phyloP scores from a whole-genome alignment of 2,888 invertebrate genomes.

The Sinohyriopsis cumingii region DNA sequence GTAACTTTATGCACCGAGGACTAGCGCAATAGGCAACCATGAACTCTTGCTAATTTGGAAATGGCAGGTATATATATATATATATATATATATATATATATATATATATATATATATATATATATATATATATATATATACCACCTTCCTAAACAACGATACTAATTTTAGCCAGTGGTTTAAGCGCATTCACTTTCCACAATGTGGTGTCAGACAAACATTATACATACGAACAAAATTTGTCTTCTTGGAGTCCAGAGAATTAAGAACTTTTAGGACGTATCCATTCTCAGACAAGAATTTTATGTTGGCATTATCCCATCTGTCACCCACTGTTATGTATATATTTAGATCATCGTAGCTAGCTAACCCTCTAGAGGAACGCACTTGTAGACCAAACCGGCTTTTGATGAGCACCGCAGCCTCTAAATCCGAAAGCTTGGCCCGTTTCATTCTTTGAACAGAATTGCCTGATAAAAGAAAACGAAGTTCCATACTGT shows the following conservation, averaged over 20 bases:
- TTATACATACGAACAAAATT: conserved; percentile 50
- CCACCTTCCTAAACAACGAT: too few relatives aligned
- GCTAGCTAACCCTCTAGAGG: conserved; percentile 79
- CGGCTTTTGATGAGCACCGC: conserved; percentile 17
- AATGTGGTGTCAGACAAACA: too few relatives aligned
- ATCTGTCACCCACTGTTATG: conserved; percentile 76
- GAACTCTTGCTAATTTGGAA: too few relatives aligned
- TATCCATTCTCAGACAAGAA: conserved; percentile 62
- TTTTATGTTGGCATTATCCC: conserved; percentile 45
- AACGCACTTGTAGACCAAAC: conserved; percentile 78
- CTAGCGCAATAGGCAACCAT: too few relatives aligned
- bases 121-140: too few relatives aligned
- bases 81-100: too few relatives aligned
- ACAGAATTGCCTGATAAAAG: not conserved
- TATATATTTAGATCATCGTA: conserved; percentile 87
- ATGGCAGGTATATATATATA: too few relatives aligned
- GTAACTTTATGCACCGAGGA: too few relatives aligned
- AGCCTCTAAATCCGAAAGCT: conserved; percentile 12
- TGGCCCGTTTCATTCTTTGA: conserved; percentile 15
- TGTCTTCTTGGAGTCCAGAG: conserved; percentile 83
- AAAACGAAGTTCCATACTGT: too few relatives aligned
- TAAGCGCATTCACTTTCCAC: too few relatives aligned
- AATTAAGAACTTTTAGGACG: conserved; percentile 88
- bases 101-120: too few relatives aligned
- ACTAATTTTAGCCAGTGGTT: too few relatives aligned